phyloP scores from a whole-genome alignment of 2,797 vertebrate genomes.

The Gymnothorax javanicus region DNA sequence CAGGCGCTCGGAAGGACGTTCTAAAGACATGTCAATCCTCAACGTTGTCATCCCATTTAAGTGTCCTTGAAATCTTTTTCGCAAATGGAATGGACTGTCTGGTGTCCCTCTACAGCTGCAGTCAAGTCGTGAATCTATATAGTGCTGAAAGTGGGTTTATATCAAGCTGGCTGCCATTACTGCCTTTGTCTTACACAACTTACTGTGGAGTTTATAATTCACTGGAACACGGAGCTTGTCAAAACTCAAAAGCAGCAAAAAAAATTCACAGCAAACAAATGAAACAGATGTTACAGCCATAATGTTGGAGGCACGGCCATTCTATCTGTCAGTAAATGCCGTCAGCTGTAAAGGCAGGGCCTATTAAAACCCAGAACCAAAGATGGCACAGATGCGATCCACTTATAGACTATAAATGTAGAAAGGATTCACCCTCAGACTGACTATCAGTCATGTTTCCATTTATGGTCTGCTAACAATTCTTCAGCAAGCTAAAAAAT shows the following conservation, averaged over 20 bases:
- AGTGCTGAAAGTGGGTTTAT: neutral
- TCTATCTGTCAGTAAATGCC: neutral
- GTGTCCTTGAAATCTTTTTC: neutral
- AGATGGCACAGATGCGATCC: neutral
- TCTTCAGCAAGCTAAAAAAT: neutral
- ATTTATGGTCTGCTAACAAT: neutral
- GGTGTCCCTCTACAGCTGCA: neutral
- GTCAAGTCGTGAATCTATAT: neutral
- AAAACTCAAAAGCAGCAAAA: neutral
- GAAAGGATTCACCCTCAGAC: neutral
- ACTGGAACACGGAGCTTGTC: neutral
- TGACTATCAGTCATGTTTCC: neutral
- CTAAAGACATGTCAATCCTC: neutral
- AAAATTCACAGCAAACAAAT: neutral
- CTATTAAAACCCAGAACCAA: neutral
- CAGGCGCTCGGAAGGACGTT: neutral
- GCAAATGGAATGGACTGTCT: neutral
- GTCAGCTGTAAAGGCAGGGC: neutral
- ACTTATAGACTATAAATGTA: neutral
- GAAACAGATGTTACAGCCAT: neutral
- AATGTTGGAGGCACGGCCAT: neutral
- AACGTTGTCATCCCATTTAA: neutral
- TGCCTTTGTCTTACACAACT: neutral
- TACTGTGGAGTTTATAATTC: neutral
- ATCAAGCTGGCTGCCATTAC: neutral